Evolutionary conservation across 2,888 invertebrate genomes (phyloP).

Genomic region (Sphecodes monilicornis): DNA sequence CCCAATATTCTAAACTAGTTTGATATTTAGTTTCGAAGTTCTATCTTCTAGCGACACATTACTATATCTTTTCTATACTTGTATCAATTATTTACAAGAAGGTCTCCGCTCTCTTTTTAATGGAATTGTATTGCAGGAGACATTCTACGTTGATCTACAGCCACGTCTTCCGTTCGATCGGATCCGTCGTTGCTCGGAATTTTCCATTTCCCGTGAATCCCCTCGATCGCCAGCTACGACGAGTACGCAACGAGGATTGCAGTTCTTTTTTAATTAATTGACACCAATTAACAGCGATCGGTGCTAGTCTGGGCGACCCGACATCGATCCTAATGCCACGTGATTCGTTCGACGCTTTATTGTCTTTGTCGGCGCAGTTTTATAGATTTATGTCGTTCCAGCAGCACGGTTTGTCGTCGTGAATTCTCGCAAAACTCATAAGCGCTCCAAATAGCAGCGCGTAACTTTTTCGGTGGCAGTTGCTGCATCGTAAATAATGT

Average conservation of each 20-base stretch:
- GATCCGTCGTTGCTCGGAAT: too few relatives aligned
- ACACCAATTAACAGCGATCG: conserved; percentile 32
- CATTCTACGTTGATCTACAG: too few relatives aligned
- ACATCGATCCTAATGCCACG: conserved; percentile 32
- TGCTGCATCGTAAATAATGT: neutral
- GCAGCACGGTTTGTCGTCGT: too few relatives aligned
- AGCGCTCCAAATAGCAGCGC: neutral
- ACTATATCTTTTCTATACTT: too few relatives aligned
- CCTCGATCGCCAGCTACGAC: neutral
- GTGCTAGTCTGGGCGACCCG: neutral
- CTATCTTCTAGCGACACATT: too few relatives aligned
- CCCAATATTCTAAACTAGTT: neutral
- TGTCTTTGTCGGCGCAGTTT: neutral
- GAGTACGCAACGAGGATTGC: conserved; percentile 13
- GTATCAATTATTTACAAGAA: too few relatives aligned
- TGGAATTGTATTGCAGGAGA: too few relatives aligned
- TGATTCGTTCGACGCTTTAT: neutral
- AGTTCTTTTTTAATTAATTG: conserved; percentile 29
- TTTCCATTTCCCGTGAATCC: too few relatives aligned
- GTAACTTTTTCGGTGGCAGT: neutral
- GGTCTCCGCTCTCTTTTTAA: too few relatives aligned
- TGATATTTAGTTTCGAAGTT: too few relatives aligned
- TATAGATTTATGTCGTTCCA: too few relatives aligned
- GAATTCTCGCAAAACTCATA: neutral
- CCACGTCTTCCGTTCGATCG: too few relatives aligned